Conservation (phyloP, 2,888 invertebrate species). For the Buathra laborator region DNA sequence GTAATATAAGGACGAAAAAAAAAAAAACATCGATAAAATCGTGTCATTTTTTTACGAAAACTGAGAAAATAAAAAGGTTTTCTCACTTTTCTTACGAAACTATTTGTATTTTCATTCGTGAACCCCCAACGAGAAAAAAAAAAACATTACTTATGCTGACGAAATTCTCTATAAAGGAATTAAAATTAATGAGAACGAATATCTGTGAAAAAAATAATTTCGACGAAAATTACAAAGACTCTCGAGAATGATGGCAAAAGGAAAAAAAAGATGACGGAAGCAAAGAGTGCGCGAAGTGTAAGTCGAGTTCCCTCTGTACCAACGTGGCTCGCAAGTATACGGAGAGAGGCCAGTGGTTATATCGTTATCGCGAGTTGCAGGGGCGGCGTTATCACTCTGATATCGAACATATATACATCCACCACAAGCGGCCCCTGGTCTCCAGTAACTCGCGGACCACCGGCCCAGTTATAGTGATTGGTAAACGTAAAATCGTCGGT, state of each 20-base stretch:
- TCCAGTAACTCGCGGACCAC: constrained; percentile 82
- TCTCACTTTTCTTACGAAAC: no score
- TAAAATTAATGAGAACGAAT: background rate
- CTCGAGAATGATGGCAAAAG: background rate
- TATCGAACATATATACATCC: constrained; percentile 82
- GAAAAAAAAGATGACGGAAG: background rate
- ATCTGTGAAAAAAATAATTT: background rate
- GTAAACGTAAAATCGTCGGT: constrained; percentile 37
- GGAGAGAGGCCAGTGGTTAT: constrained; percentile 21
- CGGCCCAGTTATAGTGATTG: constrained; percentile 75
- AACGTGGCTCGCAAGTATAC: background rate
- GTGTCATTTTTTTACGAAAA: background rate
- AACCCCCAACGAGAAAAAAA: no score
- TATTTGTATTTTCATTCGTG: no score
- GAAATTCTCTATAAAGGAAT: background rate
- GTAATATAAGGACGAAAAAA: background rate
- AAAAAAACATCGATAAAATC: background rate
- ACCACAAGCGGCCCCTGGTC: constrained; percentile 77
- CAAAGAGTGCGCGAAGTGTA: background rate
- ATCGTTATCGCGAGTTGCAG: constrained; percentile 77
- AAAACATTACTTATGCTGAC: no score
- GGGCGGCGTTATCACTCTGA: constrained; percentile 81
- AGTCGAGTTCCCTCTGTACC: constrained; percentile 1
- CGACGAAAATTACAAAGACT: no score
- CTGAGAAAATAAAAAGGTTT: no score